Evolutionary conservation across 1,140 invertebrate genomes (phyloP).

Genomic region (Pararge aegeria): DNA sequence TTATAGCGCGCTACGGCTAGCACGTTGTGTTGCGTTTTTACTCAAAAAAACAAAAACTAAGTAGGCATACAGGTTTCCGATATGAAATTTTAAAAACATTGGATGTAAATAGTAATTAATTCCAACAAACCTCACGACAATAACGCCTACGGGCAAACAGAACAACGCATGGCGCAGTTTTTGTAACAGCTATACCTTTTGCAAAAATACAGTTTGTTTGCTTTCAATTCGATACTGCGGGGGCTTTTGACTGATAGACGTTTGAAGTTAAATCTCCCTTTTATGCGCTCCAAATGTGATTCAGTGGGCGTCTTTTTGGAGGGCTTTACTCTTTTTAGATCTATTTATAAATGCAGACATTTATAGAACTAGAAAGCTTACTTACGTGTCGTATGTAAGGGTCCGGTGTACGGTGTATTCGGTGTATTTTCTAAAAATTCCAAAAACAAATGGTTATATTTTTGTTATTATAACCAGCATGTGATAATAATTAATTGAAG

Average conservation of each 20-base stretch:
- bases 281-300: constrained; percentile 65
- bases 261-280: constrained; percentile 74
- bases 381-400: too few species aligned
- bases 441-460: too few species aligned
- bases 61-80: too few species aligned
- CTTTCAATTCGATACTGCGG: constrained; percentile 60
- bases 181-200: constrained; percentile 49
- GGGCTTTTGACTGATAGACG: constrained; percentile 56
- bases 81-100: background rate
- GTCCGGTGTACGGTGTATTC: too few species aligned
- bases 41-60: too few species aligned
- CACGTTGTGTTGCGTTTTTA: too few species aligned
- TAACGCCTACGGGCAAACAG: constrained; percentile 20
- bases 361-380: too few species aligned
- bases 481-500: too few species aligned
- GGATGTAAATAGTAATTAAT: constrained; percentile 23
- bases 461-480: too few species aligned
- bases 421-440: too few species aligned
- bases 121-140: constrained; percentile 18
- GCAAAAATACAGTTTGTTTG: constrained; percentile 66
- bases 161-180: constrained; percentile 24
- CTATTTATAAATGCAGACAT: background rate
- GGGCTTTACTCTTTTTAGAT: constrained; percentile 35
- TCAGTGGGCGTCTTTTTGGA: constrained; percentile 54
- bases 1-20: too few species aligned